Percentiles rank a stretch among this genome's conserved stretches.
Evolutionary conservation across 2,113 vertebrate genomes (phyloP).

Genomic region (Halcyon malimbica): DNA sequence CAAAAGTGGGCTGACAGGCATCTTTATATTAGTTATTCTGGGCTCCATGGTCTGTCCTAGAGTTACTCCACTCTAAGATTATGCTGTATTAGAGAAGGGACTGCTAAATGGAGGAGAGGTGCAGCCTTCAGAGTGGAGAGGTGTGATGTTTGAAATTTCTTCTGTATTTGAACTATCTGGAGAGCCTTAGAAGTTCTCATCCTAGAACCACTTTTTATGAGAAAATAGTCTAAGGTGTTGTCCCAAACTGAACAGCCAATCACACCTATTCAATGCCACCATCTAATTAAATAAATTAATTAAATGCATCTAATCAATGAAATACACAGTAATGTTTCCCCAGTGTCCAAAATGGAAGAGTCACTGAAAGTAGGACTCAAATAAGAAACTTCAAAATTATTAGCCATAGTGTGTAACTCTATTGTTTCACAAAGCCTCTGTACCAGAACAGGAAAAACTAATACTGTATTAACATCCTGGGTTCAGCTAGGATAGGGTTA

Average conservation of each 20-base stretch:
- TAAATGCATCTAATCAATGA: neutral
- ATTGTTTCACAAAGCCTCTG: too few relatives aligned
- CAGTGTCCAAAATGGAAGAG: neutral
- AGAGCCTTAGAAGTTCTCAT: neutral
- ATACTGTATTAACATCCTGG: neutral
- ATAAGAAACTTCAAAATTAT: neutral
- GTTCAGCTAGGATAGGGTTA: too few relatives aligned
- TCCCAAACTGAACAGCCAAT: neutral
- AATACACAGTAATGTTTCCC: neutral
- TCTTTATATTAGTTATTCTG: neutral
- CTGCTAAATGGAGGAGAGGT: fast-evolving
- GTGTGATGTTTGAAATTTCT: neutral
- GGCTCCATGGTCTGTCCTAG: neutral
- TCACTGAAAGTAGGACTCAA: neutral
- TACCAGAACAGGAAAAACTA: neutral
- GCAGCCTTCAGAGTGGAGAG: neutral
- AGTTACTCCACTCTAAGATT: neutral
- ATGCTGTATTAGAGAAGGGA: neutral
- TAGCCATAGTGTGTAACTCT: neutral
- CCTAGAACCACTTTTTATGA: neutral
- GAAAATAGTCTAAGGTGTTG: neutral
- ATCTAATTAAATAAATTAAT: neutral
- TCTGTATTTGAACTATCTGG: neutral
- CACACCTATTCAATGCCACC: neutral
- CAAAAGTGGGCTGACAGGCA: neutral